Percentiles rank a stretch among this genome's conserved stretches.
phyloP scores from a whole-genome alignment of 2,888 invertebrate genomes.

The Ceraclea dissimilis region DNA sequence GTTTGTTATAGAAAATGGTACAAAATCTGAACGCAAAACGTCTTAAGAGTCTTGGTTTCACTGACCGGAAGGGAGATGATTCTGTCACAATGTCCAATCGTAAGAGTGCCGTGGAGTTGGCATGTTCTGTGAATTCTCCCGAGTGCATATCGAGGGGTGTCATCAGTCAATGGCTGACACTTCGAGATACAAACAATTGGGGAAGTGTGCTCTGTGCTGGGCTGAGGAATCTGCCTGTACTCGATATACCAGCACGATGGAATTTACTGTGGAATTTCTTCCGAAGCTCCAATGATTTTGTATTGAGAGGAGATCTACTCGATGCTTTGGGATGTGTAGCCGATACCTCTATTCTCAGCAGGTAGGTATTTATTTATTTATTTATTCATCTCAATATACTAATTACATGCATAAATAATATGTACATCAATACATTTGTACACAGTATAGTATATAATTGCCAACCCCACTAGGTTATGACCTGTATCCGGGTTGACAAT shows the following conservation, averaged over 20 bases:
- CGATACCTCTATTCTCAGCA: too few species aligned
- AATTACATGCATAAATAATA: too few species aligned
- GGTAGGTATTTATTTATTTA: too few species aligned
- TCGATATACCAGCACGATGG: not conserved
- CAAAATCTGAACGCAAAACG: not conserved
- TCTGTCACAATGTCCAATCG: not conserved
- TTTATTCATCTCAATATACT: too few species aligned
- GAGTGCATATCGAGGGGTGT: not conserved
- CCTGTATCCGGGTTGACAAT: too few species aligned
- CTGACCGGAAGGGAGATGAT: not conserved
- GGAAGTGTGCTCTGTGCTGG: not conserved
- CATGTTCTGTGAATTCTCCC: not conserved
- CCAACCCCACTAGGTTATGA: too few species aligned
- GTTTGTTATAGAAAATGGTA: not conserved
- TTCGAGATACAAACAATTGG: not conserved
- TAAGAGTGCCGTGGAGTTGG: not conserved
- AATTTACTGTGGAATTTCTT: not conserved
- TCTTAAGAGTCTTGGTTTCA: not conserved
- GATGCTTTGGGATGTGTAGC: not conserved
- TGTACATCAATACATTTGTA: too few species aligned
- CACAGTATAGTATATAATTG: too few species aligned
- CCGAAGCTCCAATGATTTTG: not conserved
- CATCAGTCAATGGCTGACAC: not conserved
- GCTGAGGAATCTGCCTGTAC: not conserved
- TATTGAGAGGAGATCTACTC: not conserved